Evolutionary conservation across 2,797 vertebrate genomes (phyloP).

Genomic region (Acipenser oxyrinchus): DNA sequence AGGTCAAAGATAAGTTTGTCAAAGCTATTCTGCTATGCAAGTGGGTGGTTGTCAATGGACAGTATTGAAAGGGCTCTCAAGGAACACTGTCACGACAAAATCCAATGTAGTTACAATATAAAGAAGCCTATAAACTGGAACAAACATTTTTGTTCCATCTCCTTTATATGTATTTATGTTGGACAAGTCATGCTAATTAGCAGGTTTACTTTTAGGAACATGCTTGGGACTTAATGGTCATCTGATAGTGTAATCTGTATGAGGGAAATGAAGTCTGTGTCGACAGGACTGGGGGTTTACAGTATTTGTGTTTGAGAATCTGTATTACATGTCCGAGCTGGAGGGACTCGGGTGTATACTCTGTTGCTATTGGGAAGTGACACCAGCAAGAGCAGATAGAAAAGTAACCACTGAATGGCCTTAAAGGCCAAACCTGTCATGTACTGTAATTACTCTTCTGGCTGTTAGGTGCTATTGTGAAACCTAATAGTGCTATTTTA

Average conservation of each 20-base stretch:
- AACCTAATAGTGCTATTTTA: background rate
- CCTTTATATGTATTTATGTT: too few species aligned
- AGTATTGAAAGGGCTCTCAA: too few species aligned
- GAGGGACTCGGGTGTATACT: background rate
- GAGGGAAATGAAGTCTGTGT: slow-evolving; percentile 3
- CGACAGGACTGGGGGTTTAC: background rate
- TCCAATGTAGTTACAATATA: too few species aligned
- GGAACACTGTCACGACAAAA: too few species aligned
- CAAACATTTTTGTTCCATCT: too few species aligned
- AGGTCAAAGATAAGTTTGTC: too few species aligned
- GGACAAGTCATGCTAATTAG: background rate
- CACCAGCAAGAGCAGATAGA: background rate
- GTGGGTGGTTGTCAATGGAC: too few species aligned
- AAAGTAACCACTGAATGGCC: background rate
- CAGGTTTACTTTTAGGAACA: background rate
- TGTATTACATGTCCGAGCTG: background rate
- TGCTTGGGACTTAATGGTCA: background rate
- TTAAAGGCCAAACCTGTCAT: background rate
- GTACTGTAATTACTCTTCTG: background rate
- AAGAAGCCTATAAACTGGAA: too few species aligned
- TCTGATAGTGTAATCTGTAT: background rate
- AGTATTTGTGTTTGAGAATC: background rate
- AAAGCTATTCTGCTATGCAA: too few species aligned
- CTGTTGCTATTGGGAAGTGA: background rate
- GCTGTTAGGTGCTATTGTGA: background rate